Conservation (phyloP, 2,797 vertebrate species). For the Danio aesculapii region DNA sequence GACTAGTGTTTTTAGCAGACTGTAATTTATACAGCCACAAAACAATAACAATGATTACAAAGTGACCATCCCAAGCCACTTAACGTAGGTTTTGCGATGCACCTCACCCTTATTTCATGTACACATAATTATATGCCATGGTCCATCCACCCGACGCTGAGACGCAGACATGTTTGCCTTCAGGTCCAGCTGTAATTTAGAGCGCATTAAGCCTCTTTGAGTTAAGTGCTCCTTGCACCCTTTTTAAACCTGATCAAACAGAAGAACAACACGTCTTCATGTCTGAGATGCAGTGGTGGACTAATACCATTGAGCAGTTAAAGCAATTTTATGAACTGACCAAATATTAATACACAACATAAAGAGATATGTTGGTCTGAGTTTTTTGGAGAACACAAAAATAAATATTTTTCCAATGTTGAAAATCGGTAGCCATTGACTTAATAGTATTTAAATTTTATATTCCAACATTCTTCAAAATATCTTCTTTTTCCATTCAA, state of each 20-base stretch:
- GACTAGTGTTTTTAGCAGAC: conserved; percentile 16
- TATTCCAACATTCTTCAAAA: too few relatives aligned
- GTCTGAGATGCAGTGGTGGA: conserved; percentile 9
- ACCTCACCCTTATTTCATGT: conserved; percentile 24
- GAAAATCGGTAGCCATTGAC: too few relatives aligned
- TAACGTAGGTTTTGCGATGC: conserved; percentile 36
- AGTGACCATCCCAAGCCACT: conserved; percentile 40
- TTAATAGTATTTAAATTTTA: too few relatives aligned
- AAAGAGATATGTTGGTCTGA: neutral
- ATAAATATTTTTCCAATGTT: too few relatives aligned
- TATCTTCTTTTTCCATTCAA: too few relatives aligned
- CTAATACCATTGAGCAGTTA: too few relatives aligned
- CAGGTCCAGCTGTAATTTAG: conserved; percentile 43
- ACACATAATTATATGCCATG: conserved; percentile 47
- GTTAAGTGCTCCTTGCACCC: conserved; percentile 39
- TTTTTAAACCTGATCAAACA: conserved; percentile 38
- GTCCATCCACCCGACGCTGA: conserved; percentile 1
- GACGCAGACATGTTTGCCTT: conserved; percentile 38
- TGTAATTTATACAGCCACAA: conserved; percentile 36
- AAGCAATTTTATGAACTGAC: conserved; percentile 17
- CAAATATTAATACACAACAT: conserved; percentile 39
- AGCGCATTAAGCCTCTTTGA: conserved; percentile 22
- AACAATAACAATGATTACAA: conserved; percentile 55
- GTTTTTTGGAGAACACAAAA: too few relatives aligned
- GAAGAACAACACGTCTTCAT: conserved; percentile 19